Base-by-base conservation (phyloP, 1,140 invertebrate genomes). In the Drosophila yakuba region DNA sequence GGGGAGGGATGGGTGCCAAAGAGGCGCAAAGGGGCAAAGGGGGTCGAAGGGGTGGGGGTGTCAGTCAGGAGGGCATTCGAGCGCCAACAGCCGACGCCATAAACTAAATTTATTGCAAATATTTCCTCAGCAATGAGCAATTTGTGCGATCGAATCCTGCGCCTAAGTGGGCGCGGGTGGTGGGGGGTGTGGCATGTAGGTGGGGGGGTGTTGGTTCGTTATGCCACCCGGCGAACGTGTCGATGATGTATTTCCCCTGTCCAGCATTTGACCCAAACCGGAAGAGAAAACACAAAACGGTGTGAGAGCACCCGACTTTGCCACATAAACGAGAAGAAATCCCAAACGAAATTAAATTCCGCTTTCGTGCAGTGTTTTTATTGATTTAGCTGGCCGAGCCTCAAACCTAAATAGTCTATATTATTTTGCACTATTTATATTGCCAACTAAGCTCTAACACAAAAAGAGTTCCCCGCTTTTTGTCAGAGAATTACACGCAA, bases 61-160 rank as follows among this genome's bases (percentile, higher is more conserved):
- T 85, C 85, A 84, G 84, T 89, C 78, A 71, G 81, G 64, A 74
- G 67, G 52, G 57, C 67, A 80, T 68, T 76, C 44, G 75, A 68
- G 61, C 62, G 74, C 76, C 80, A 84, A 78, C 82, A 78, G 75
- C 63, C 88, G 72, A 80, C 74, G 77, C 88, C 80, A 88, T 91
- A 84, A 91, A 91, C 88, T 91, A 88, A 91, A 91, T 91, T 91
- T 91, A 91, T 91, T 86, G 88, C 88, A 91, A 91, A 91, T 91
- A 91, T 91, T 91, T 90, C 88, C 88, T 91, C 74, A 91, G 88
- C 88, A 91, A 90, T 90, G 88, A 91, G 86, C 82, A 90, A 90
- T 91, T 91, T 91, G 88, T 91, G 88, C 88, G 88, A 83, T 89
- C 83, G 83, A 88, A 80, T 80, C 72, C 83, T 68, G 62, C 74